Conservation (phyloP, 2,113 vertebrate genomes). For the Fukomys damarensis region DNA sequence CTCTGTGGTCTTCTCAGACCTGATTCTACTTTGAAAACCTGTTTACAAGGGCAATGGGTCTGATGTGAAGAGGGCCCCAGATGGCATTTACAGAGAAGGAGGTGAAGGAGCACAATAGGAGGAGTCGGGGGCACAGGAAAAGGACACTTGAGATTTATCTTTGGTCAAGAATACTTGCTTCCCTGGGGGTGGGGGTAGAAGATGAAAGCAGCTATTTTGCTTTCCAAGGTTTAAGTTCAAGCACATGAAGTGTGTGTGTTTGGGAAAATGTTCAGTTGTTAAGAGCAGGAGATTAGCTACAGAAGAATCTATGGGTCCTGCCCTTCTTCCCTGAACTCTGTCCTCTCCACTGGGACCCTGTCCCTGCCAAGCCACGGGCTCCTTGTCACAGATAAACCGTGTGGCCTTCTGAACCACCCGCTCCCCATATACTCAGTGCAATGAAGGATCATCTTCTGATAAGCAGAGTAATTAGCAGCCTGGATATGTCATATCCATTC, state of each 20-base stretch:
- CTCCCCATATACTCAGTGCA: not conserved
- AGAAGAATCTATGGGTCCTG: not conserved
- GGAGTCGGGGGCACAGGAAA: too few species aligned
- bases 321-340: conserved; percentile 50
- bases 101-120: not conserved
- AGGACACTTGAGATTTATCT: not conserved
- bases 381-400: not conserved
- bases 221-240: conserved; percentile 55
- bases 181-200: not conserved
- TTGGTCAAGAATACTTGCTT: not conserved
- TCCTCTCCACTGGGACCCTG: not conserved
- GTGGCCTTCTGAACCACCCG: not conserved
- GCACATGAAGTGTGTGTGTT: not conserved
- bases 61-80: not conserved
- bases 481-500: not conserved
- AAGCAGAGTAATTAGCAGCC: conserved; percentile 31
- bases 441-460: conserved; percentile 46
- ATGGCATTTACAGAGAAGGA: not conserved
- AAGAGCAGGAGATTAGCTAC: conserved; percentile 51
- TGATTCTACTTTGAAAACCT: not conserved
- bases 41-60: not conserved
- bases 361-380: conserved; percentile 5
- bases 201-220: not conserved
- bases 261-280: not conserved
- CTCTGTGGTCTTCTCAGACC: fast-evolving